Evolutionary conservation across 2,888 invertebrate species (phyloP).

Genomic region (Ganaspis brasiliensis): DNA sequence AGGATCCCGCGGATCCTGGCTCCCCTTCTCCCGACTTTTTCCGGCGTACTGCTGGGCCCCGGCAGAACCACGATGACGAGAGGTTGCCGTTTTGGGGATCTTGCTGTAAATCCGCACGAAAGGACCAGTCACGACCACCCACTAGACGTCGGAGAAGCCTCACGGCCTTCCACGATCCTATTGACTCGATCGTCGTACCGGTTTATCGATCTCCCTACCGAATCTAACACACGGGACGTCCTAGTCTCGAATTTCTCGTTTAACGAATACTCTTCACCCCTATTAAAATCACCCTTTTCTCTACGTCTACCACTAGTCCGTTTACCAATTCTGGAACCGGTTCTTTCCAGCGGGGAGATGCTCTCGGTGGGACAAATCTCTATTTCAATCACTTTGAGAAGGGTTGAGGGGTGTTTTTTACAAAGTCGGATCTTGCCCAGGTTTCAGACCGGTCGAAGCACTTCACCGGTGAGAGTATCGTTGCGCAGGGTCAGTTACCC

Average conservation of each 20-base stretch:
- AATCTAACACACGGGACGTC: conserved; percentile 54
- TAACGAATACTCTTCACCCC: too few relatives aligned
- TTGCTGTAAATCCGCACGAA: conserved; percentile 78
- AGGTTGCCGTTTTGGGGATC: conserved; percentile 80
- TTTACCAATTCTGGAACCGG: neutral
- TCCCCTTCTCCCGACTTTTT: conserved; percentile 77
- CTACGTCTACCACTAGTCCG: neutral
- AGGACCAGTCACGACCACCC: conserved; percentile 76
- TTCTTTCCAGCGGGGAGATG: too few relatives aligned
- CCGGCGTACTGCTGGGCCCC: conserved; percentile 79
- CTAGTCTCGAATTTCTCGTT: conserved; percentile 49
- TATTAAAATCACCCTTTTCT: neutral
- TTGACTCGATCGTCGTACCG: conserved; percentile 76
- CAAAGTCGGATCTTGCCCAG: conserved; percentile 13
- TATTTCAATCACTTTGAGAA: conserved; percentile 1
- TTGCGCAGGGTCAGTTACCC: conserved; percentile 79
- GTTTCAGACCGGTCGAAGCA: conserved; percentile 56
- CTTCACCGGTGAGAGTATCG: conserved; percentile 62
- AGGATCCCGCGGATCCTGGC: conserved; percentile 69
- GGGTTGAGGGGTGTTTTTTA: conserved; percentile 11
- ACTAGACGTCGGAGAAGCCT: conserved; percentile 74
- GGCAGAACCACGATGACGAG: conserved; percentile 79
- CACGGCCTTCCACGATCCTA: conserved; percentile 72
- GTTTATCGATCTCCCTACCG: conserved; percentile 57
- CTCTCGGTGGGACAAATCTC: neutral